A percentile compares a stretch with the other conserved stretches of the same genome.
Conservation (phyloP, 2,113 vertebrate species). For the Isichthys henryi region DNA sequence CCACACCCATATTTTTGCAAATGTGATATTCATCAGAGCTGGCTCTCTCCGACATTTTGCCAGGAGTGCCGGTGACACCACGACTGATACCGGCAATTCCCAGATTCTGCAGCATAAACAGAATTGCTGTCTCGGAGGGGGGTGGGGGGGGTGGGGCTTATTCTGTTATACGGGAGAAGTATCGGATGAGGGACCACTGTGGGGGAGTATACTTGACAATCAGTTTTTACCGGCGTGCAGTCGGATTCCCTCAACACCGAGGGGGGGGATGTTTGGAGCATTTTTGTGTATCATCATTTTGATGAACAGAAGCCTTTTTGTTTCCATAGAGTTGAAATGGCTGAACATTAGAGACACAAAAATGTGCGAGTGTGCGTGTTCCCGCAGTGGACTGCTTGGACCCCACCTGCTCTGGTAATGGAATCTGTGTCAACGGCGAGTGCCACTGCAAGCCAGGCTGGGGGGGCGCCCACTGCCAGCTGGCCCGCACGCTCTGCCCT, state of each 20-base stretch:
- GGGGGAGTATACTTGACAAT: constrained; percentile 60
- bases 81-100: constrained; percentile 77
- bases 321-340: neutral
- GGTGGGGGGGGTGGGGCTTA: constrained; percentile 45
- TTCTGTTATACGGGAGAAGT: constrained; percentile 35
- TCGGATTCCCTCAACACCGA: constrained; percentile 57
- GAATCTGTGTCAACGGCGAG: constrained; percentile 89
- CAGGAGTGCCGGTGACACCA: constrained; percentile 68
- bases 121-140: constrained; percentile 59
- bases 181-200: constrained; percentile 32
- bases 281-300: neutral
- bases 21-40: constrained; percentile 80
- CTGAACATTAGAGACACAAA: neutral
- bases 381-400: constrained; percentile 87
- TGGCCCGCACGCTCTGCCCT: constrained; percentile 87
- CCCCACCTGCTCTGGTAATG: constrained; percentile 88
- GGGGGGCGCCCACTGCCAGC: constrained; percentile 89
- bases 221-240: constrained; percentile 63
- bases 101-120: constrained; percentile 79
- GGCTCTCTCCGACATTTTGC: constrained; percentile 78
- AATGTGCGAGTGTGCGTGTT: neutral
- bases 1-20: constrained; percentile 52
- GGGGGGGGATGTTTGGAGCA: constrained; percentile 47
- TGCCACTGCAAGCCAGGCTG: constrained; percentile 95
- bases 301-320: neutral